Evolutionary conservation across 2,888 invertebrate species (phyloP).

Genomic region (Clepsis dumicolana): DNA sequence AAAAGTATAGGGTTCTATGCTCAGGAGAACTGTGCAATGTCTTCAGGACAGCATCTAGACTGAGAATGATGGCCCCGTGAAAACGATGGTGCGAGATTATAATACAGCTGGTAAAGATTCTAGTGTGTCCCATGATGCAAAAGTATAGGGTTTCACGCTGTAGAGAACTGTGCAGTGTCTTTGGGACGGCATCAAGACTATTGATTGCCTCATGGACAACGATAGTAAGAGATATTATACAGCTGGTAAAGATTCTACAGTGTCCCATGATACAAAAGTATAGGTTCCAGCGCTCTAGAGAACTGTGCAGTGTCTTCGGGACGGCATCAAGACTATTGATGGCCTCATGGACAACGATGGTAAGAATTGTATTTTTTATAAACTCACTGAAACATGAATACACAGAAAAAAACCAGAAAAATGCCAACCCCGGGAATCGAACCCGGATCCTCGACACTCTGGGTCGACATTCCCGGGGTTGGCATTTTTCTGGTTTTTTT

Average conservation of each 20-base stretch:
- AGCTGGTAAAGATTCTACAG: slow-evolving; percentile 73
- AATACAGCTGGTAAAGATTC: slow-evolving; percentile 75
- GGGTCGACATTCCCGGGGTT: too few relatives aligned
- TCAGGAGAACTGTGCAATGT: slow-evolving; percentile 74
- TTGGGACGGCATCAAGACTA: slow-evolving; percentile 83
- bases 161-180: slow-evolving; percentile 73
- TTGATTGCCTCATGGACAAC: slow-evolving; percentile 80
- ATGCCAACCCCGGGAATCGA: too few relatives aligned
- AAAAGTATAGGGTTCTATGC: too few relatives aligned
- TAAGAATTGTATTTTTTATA: background rate
- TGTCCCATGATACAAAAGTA: too few relatives aligned
- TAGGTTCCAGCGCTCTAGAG: too few relatives aligned
- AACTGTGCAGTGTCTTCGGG: slow-evolving; percentile 73
- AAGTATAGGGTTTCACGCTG: too few relatives aligned
- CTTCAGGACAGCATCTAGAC: slow-evolving; percentile 83
- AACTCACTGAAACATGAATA: too few relatives aligned
- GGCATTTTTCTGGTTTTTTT: too few relatives aligned
- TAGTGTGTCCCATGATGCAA: too few relatives aligned
- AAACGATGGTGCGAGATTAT: slow-evolving; percentile 53
- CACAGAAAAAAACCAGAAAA: too few relatives aligned
- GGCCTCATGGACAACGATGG: slow-evolving; percentile 68
- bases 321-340: slow-evolving; percentile 84
- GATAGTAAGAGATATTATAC: slow-evolving; percentile 59
- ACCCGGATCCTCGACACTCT: too few relatives aligned
- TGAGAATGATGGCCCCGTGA: slow-evolving; percentile 83